These are phyloP conservation scores for Salvelinus namaycush DNA, from an alignment of 2,113 vertebrate species.

Conservation along the genomic window DNA sequence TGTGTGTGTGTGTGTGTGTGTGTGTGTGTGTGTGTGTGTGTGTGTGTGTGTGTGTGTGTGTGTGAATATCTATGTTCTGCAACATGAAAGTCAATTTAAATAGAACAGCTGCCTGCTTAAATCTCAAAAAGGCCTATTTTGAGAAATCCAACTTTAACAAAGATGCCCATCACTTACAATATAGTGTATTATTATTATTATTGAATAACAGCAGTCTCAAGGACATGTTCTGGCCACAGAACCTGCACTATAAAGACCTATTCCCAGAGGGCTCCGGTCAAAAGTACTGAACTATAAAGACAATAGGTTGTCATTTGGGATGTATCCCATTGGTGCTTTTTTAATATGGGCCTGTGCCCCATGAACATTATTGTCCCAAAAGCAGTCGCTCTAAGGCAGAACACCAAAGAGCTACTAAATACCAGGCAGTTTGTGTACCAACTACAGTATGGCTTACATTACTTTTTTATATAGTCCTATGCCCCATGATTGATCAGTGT, in stretches of 20 bases:
- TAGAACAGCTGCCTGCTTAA: too few relatives aligned
- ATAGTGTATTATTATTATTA: not conserved
- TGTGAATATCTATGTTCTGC: too few relatives aligned
- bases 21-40: constrained; percentile 7
- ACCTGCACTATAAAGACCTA: too few relatives aligned
- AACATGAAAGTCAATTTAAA: too few relatives aligned
- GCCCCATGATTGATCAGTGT: too few relatives aligned
- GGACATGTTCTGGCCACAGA: not conserved
- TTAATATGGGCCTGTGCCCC: constrained; percentile 10
- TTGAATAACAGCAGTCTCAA: constrained; percentile 6
- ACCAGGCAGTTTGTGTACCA: too few relatives aligned
- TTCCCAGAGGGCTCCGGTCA: too few relatives aligned
- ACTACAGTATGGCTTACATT: too few relatives aligned
- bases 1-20: not conserved
- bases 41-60: not conserved
- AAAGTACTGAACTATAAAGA: too few relatives aligned
- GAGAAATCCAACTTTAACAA: not conserved
- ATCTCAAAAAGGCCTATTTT: not conserved
- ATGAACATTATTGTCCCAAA: not conserved
- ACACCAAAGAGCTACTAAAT: too few relatives aligned
- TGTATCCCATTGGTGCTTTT: not conserved
- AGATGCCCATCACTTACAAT: not conserved
- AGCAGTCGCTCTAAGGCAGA: too few relatives aligned
- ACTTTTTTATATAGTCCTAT: too few relatives aligned
- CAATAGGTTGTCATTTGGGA: not conserved